Conservation (phyloP, 2,797 vertebrate genomes). For the Antennarius maculatus region DNA sequence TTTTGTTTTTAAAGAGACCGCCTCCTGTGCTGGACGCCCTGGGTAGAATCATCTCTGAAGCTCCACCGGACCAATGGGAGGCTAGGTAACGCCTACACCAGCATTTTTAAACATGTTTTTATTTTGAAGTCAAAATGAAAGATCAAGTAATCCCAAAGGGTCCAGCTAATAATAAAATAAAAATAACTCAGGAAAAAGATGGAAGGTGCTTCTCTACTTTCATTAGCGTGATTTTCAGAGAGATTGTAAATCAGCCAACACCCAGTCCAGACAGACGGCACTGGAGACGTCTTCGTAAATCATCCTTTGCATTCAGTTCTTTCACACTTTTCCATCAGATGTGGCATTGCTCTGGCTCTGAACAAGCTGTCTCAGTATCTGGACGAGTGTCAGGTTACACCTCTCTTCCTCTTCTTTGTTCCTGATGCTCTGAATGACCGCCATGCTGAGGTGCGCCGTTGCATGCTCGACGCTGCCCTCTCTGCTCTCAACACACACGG, state of each 20-base stretch:
- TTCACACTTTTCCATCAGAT: conserved; percentile 74
- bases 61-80: conserved; percentile 98
- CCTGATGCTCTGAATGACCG: conserved; percentile 96
- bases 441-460: conserved; percentile 92
- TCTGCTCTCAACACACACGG: conserved; percentile 95
- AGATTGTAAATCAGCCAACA: neutral
- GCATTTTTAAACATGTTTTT: neutral
- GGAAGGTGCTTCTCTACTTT: no score
- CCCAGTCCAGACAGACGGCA: no score
- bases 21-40: conserved; percentile 95
- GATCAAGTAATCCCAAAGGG: neutral
- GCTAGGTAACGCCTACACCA: conserved; percentile 85
- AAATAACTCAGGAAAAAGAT: no score
- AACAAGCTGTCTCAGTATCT: conserved; percentile 94
- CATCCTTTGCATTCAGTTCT: neutral
- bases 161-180: neutral
- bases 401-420: conserved; percentile 97
- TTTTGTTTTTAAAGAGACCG: conserved; percentile 83
- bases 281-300: neutral
- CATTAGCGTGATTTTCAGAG: neutral
- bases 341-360: conserved; percentile 93
- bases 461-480: conserved; percentile 95
- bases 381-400: conserved; percentile 92
- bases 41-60: conserved; percentile 95
- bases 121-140: neutral